Base-by-base conservation (phyloP, 2,888 invertebrate species). In the Dolomedes plantarius region DNA sequence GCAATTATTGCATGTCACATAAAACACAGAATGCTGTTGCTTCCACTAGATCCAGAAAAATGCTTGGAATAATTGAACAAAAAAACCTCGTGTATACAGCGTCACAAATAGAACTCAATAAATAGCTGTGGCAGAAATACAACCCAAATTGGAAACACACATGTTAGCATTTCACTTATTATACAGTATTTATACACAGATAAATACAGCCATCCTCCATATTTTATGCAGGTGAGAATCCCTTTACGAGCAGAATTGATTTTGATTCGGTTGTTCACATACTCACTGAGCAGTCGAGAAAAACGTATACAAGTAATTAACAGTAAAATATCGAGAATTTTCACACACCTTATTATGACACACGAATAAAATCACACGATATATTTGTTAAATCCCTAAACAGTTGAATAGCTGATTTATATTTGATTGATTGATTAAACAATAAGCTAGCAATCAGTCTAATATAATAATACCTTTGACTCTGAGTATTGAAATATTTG, bases 1-100 rank as follows among this genome's bases (percentile, higher is more conserved):
- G 79, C 86, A 80, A 86, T 86, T 80, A 80, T 86, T 80, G 86
- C 86, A 86, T 86, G 80, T 80, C 86, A 86, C 80, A 86, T 78
- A 83, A 86, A 86, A 86, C 86, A 86, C 86, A 86, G 69, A 86
- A 86, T 74, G 79, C 75, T 62, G 28, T 31, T 64, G 72, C 19
- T 3, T 32, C 65, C n/a, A 23, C 78, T 78, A 85, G 39, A 69
- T 72, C 46, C 56, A 36, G 29, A 27, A 83, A 85, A 76, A 39
- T 65, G 64, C 72, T 79, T 23, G 36, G 56, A 78, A 80, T 65
- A 13, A 71, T 27, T 19, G 0, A 13, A 73, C 46, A 46, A 41
- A 62, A 64, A n/a, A n/a, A n/a, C n/a, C n/a, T n/a, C n/a, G n/a
- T n/a, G n/a, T n/a, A n/a, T n/a, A n/a, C n/a, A 46, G n/a, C 46